A percentile compares a stretch with the other conserved stretches of the same genome.
phyloP scores from a whole-genome alignment of 2,797 vertebrate species.

The Danionella dracula region DNA sequence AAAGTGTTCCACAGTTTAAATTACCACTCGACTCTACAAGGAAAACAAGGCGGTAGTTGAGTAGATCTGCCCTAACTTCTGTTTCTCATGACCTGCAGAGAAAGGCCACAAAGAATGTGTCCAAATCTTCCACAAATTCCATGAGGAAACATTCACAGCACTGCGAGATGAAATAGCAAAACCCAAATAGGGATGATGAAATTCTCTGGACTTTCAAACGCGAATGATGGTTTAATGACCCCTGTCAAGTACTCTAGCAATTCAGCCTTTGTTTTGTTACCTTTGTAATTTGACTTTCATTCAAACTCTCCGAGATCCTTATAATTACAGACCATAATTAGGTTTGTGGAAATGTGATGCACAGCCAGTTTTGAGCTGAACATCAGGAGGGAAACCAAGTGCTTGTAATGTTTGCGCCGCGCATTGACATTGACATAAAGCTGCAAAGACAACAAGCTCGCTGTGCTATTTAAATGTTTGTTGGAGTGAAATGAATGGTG shows the following conservation, averaged over 20 bases:
- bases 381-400: conserved; percentile 45
- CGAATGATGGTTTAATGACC: conserved; percentile 78
- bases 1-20: not conserved
- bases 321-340: conserved; percentile 71
- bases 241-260: conserved; percentile 70
- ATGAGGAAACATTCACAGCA: conserved; percentile 65
- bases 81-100: conserved; percentile 62
- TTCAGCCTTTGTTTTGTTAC: conserved; percentile 76
- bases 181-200: conserved; percentile 55
- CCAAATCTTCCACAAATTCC: conserved; percentile 55
- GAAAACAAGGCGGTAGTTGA: conserved; percentile 44
- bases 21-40: conserved; percentile 1
- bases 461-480: conserved; percentile 64
- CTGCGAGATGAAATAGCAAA: conserved; percentile 55
- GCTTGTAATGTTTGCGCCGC: conserved; percentile 54
- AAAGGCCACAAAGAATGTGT: conserved; percentile 47
- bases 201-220: conserved; percentile 74
- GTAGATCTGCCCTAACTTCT: conserved; percentile 7
- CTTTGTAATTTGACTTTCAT: conserved; percentile 67
- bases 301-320: conserved; percentile 67
- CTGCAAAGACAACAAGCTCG: conserved; percentile 61
- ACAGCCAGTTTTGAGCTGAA: conserved; percentile 44
- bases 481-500: conserved; percentile 64
- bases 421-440: conserved; percentile 69
- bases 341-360: conserved; percentile 60